A percentile compares a stretch with the other conserved stretches of the same genome.
These are phyloP conservation scores for Gastracanthus pulcherrimus DNA, from an alignment of 2,888 invertebrate genomes.

Conservation along the genomic window DNA sequence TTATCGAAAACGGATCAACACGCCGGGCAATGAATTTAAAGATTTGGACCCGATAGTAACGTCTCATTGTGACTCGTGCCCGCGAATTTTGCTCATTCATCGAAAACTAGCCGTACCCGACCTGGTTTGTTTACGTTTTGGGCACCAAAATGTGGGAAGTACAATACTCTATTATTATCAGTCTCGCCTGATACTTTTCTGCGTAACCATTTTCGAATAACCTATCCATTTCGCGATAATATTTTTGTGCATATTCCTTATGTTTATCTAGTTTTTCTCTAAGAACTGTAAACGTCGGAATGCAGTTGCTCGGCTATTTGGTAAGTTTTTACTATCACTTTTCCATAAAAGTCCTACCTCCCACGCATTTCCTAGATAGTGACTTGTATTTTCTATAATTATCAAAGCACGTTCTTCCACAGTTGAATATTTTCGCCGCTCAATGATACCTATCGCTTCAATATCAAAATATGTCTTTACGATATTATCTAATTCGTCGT, in stretches of 20 bases:
- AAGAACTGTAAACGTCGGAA: background rate
- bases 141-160: no score
- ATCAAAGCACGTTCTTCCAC: background rate
- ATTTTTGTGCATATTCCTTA: background rate
- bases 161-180: no score
- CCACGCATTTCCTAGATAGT: background rate
- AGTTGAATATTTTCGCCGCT: background rate
- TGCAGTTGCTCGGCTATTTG: background rate
- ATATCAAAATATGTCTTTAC: background rate
- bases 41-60: no score
- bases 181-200: no score
- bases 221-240: no score
- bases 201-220: no score
- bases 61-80: no score
- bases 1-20: no score
- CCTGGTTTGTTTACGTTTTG: no score
- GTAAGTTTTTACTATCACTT: background rate
- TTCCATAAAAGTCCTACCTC: constrained; percentile 23
- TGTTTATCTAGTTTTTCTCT: constrained; percentile 10
- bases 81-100: no score
- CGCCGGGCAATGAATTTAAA: no score
- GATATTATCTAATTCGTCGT: background rate
- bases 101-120: no score
- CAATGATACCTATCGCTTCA: background rate
- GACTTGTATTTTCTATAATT: constrained; percentile 5